These are phyloP conservation scores for Siphamia tubifer DNA, from an alignment of 2,113 vertebrate species.

Conservation along the genomic window DNA sequence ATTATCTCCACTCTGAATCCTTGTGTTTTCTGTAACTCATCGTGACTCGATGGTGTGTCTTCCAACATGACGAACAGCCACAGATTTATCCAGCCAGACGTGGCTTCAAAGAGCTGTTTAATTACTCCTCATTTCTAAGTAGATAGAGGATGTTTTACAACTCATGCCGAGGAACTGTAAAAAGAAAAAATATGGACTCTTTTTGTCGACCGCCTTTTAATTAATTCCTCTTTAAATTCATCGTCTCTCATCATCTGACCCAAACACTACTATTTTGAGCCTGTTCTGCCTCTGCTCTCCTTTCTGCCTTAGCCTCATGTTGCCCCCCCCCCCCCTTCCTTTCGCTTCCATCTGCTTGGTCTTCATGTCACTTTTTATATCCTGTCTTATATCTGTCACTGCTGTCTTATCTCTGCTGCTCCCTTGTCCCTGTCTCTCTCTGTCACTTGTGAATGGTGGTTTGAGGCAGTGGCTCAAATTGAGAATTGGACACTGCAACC, in stretches of 20 bases:
- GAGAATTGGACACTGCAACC: constrained; percentile 22
- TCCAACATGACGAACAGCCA: constrained; percentile 17
- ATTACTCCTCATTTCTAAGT: constrained; percentile 18
- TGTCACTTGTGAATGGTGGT: constrained; percentile 43
- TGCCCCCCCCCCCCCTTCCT: constrained; percentile 19
- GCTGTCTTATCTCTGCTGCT: neutral
- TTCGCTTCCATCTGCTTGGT: neutral
- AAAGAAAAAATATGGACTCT: neutral
- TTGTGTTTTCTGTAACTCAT: constrained; percentile 12
- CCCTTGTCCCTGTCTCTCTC: neutral
- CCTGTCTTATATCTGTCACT: too few species aligned
- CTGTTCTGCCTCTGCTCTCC: constrained; percentile 9
- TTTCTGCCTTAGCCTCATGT: constrained; percentile 20
- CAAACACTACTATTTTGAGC: constrained; percentile 33
- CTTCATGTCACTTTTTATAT: constrained; percentile 4
- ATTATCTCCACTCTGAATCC: constrained; percentile 2
- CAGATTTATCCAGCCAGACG: neutral
- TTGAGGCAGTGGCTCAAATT: constrained; percentile 6
- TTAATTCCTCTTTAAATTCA: neutral
- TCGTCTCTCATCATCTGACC: constrained; percentile 41
- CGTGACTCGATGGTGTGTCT: too few species aligned
- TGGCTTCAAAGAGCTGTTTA: neutral
- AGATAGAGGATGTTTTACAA: constrained; percentile 5
- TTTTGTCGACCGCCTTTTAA: neutral
- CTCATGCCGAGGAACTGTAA: neutral